These are phyloP conservation scores for Phalloptychus januarius DNA, from an alignment of 2,797 vertebrate species.

Conservation along the genomic window DNA sequence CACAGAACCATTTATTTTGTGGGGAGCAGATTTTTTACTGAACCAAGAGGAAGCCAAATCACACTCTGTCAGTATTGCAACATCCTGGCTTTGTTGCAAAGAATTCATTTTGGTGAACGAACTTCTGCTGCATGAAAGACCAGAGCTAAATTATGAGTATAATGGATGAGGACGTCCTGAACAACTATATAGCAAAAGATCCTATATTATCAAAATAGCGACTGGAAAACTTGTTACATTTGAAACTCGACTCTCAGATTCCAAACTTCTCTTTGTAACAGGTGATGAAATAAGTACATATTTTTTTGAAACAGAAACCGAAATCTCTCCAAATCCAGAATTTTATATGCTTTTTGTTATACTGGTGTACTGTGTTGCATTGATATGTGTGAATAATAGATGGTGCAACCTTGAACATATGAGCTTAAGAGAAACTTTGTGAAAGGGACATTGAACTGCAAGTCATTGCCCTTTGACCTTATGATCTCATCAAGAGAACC, in stretches of 20 bases:
- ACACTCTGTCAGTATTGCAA: neutral
- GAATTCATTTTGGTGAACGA: neutral
- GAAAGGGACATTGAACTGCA: neutral
- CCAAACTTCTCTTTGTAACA: neutral
- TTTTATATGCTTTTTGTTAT: neutral
- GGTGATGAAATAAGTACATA: neutral
- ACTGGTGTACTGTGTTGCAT: neutral
- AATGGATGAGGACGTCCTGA: neutral
- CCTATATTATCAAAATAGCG: neutral
- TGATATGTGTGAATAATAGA: constrained; percentile 4
- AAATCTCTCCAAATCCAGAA: neutral
- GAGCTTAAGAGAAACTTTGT: neutral
- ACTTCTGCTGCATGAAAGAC: neutral
- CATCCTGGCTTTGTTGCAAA: neutral
- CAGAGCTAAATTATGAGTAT: neutral
- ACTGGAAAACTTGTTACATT: neutral
- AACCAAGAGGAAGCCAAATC: neutral
- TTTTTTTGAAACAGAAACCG: neutral
- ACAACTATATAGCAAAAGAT: neutral
- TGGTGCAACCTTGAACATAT: neutral
- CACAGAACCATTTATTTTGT: neutral
- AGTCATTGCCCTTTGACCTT: neutral
- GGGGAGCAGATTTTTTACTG: neutral
- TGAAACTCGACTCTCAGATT: neutral
- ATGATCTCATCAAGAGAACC: neutral